Percentiles rank a stretch among this genome's conserved stretches.
Conservation (phyloP, 2,113 vertebrate genomes). For the Anguilla japonica region DNA sequence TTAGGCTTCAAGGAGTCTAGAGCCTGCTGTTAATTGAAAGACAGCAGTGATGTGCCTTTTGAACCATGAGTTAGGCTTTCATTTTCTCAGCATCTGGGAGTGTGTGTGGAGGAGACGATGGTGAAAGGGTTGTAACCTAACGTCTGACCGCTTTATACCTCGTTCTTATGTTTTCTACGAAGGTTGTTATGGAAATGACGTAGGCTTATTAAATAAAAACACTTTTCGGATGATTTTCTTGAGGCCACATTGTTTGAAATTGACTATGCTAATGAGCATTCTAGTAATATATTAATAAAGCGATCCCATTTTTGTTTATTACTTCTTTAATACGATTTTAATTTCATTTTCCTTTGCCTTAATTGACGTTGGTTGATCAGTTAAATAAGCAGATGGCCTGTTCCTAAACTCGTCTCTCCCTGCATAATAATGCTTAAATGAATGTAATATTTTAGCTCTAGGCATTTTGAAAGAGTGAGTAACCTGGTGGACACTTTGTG, state of each 20-base stretch:
- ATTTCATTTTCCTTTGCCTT: not conserved
- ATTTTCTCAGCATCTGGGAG: not conserved
- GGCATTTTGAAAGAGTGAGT: not conserved
- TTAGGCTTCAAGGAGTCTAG: not conserved
- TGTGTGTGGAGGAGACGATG: not conserved
- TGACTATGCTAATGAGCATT: not conserved
- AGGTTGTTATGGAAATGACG: not conserved
- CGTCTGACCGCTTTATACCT: not conserved
- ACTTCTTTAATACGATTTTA: not conserved
- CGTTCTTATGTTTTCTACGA: not conserved
- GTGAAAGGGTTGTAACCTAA: not conserved
- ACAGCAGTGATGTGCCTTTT: not conserved
- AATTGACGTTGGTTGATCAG: not conserved
- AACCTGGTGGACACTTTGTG: not conserved
- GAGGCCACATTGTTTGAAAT: not conserved
- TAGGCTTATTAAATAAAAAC: not conserved
- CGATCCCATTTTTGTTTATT: not conserved
- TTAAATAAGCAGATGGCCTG: not conserved
- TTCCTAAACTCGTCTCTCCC: not conserved
- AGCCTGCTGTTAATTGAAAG: not conserved
- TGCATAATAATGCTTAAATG: not conserved
- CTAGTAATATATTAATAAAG: not conserved
- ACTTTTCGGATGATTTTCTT: not conserved
- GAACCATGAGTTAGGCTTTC: not conserved
- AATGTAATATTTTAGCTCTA: not conserved